A percentile compares a stretch with the other conserved stretches of the same genome.
phyloP scores from a whole-genome alignment of 2,888 invertebrate species.

The Pristionchus fissidentatus region DNA sequence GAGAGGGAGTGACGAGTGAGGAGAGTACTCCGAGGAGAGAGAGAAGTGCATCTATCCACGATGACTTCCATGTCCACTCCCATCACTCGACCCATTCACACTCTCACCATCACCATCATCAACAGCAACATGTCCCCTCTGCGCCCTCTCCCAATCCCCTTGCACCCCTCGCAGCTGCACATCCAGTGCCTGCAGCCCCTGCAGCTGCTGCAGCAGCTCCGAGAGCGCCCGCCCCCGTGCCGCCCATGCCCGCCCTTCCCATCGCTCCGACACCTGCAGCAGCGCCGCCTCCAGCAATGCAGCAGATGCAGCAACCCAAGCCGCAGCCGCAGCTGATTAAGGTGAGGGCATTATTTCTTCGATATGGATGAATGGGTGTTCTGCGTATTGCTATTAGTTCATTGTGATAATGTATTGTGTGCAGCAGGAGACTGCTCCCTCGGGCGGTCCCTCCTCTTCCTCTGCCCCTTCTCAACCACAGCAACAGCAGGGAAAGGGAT shows the following conservation, averaged over 20 bases:
- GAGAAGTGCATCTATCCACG: neutral
- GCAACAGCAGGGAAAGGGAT: neutral
- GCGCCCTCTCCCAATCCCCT: conserved; percentile 25
- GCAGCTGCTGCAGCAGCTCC: neutral
- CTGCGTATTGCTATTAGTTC: neutral
- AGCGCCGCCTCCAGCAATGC: neutral
- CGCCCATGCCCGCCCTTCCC: conserved; percentile 14
- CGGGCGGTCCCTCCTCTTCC: neutral
- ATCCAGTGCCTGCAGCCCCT: neutral
- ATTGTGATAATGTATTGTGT: too few relatives aligned
- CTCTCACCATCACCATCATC: conserved; percentile 2
- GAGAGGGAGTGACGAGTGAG: conserved; percentile 19
- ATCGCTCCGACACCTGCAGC: neutral
- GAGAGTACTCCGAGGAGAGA: conserved; percentile 36
- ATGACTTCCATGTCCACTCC: neutral
- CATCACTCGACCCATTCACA: neutral
- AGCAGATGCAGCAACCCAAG: neutral
- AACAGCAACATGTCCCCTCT: too few relatives aligned
- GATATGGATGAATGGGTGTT: neutral
- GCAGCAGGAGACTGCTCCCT: neutral
- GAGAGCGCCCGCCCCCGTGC: conserved; percentile 11
- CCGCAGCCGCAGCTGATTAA: neutral
- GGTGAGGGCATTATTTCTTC: neutral
- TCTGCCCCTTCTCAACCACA: neutral
- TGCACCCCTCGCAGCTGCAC: neutral